These are phyloP conservation scores for Seladonia tumulorum DNA, from an alignment of 2,888 invertebrate genomes.

Conservation along the genomic window DNA sequence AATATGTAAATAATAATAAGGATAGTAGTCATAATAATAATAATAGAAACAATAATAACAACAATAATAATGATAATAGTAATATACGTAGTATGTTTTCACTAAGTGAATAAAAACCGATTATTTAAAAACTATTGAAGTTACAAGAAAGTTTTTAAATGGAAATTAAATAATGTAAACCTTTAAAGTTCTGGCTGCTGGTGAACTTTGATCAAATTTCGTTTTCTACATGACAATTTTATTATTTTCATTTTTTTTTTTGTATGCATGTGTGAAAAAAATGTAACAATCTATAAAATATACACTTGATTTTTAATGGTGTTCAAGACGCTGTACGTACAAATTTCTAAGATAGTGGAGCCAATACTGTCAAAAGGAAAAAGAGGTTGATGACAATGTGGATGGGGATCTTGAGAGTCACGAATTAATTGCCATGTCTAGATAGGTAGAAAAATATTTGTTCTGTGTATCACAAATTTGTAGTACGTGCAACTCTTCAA, in stretches of 20 bases:
- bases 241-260: not conserved
- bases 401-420: not conserved
- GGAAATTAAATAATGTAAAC: not conserved
- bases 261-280: not conserved
- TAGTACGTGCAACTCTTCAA: not conserved
- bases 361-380: not conserved
- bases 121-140: not conserved
- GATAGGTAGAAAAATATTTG: not conserved
- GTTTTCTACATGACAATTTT: not conserved
- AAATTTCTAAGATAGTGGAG: not conserved
- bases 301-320: not conserved
- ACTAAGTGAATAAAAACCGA: not conserved
- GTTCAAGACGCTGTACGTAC: not conserved
- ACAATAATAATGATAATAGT: not conserved
- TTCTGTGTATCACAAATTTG: not conserved
- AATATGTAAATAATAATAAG: slow-evolving; percentile 2
- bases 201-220: not conserved
- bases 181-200: not conserved
- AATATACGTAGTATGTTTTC: not conserved
- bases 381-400: not conserved
- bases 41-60: too few species aligned
- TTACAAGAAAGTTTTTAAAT: not conserved
- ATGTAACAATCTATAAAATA: not conserved
- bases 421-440: not conserved
- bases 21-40: not conserved